These are phyloP conservation scores for Enteromius unitaeniatus DNA, from an alignment of 2,797 vertebrate species.

Conservation along the genomic window DNA sequence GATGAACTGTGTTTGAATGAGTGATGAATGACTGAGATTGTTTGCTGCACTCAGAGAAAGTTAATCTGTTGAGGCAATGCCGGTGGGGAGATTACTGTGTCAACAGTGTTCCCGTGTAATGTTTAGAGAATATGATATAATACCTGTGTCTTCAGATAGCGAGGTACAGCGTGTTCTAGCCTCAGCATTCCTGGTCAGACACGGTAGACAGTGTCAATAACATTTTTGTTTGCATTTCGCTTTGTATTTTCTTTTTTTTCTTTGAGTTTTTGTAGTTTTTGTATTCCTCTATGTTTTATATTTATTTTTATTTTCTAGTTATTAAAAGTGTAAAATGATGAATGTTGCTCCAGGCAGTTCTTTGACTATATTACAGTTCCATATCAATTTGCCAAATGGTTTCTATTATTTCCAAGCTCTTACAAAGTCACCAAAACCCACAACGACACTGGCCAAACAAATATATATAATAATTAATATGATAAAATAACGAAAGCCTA, in stretches of 20 bases:
- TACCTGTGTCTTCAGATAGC: not conserved
- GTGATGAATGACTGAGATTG: not conserved
- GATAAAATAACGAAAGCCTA: no score
- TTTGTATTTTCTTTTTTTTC: not conserved
- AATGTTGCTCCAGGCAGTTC: no score
- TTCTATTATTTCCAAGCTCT: no score
- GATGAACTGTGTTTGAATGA: not conserved
- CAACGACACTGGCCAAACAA: no score
- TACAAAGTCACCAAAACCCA: no score
- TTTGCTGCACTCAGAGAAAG: not conserved
- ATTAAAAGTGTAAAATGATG: not conserved
- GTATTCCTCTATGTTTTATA: not conserved
- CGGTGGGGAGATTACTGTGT: not conserved
- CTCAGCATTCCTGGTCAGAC: not conserved
- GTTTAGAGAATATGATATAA: not conserved
- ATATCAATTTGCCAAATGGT: no score
- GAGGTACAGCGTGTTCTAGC: not conserved
- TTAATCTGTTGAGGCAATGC: not conserved
- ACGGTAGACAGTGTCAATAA: not conserved
- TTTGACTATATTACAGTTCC: no score
- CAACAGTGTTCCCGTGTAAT: not conserved
- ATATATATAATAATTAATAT: no score
- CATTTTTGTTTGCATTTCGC: not conserved
- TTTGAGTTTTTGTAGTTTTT: not conserved
- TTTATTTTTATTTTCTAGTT: not conserved